phyloP scores from a whole-genome alignment of 2,888 invertebrate genomes.

The Charanyca ferruginea region DNA sequence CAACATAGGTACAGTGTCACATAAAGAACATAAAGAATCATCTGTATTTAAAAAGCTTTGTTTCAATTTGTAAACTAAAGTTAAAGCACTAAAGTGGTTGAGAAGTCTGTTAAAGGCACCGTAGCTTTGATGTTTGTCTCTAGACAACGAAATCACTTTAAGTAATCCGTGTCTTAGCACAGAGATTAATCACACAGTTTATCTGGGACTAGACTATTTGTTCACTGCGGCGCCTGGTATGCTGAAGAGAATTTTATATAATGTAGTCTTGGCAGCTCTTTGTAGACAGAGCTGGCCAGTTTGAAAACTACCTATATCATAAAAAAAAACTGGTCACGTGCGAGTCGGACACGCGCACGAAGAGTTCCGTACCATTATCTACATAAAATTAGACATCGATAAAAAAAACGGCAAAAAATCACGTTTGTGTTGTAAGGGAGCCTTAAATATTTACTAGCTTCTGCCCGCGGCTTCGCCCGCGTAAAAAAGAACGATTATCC shows the following conservation, averaged over 20 bases:
- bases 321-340: constrained; percentile 14
- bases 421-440: no score
- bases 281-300: constrained; percentile 3
- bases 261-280: no score
- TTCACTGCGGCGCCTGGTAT: constrained; percentile 15
- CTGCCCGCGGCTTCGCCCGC: no score
- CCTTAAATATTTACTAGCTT: no score
- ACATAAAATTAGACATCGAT: no score
- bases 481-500: no score
- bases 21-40: neutral
- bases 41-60: neutral
- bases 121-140: constrained; percentile 38
- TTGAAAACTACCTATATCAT: neutral
- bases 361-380: no score
- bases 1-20: no score
- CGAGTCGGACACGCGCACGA: no score
- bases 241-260: constrained; percentile 8
- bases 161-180: constrained; percentile 32
- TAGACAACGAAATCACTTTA: constrained; percentile 42
- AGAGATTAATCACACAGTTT: constrained; percentile 49
- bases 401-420: no score
- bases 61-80: constrained; percentile 6
- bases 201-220: constrained; percentile 35
- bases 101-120: constrained; percentile 15
- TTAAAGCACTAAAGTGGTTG: constrained; percentile 25